A percentile compares a stretch with the other conserved stretches of the same genome.
Conservation (phyloP, 2,113 vertebrate species). For the Callionymus lyra region DNA sequence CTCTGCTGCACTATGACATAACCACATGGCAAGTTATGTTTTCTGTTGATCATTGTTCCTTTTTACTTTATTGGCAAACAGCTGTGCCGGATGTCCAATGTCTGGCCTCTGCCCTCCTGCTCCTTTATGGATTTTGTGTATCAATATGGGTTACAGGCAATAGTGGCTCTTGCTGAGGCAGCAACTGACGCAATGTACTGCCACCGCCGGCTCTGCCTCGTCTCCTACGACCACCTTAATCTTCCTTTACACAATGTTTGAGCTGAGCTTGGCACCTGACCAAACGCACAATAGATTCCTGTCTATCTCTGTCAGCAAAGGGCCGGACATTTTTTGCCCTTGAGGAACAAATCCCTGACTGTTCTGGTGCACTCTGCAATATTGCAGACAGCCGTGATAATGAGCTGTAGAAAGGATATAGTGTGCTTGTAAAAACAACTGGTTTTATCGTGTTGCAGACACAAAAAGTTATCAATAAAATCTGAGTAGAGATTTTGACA, state of each 20-base stretch:
- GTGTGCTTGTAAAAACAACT: too few relatives aligned
- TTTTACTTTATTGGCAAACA: constrained; percentile 3
- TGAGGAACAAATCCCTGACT: constrained; percentile 16
- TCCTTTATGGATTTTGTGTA: constrained; percentile 16
- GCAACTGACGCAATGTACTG: constrained; percentile 13
- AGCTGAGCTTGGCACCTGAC: constrained; percentile 12
- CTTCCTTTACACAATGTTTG: constrained; percentile 12
- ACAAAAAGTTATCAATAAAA: too few relatives aligned
- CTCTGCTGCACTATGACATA: constrained; percentile 4
- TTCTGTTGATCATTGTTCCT: neutral
- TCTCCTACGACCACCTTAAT: constrained; percentile 18
- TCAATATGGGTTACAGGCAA: constrained; percentile 16
- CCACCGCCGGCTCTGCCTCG: constrained; percentile 9
- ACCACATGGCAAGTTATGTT: neutral
- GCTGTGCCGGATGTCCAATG: constrained; percentile 7
- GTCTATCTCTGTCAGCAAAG: constrained; percentile 7
- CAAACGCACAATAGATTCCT: constrained; percentile 12
- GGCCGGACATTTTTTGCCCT: constrained; percentile 14
- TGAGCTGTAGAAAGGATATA: too few relatives aligned
- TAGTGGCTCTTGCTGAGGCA: constrained; percentile 22
- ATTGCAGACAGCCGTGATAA: too few relatives aligned
- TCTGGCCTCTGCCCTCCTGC: constrained; percentile 21
- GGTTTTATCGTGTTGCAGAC: too few relatives aligned
- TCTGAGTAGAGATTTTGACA: too few relatives aligned
- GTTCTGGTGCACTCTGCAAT: constrained; percentile 7